These are phyloP conservation scores for Salarias fasciatus DNA, from an alignment of 2,797 vertebrate species.

Conservation along the genomic window DNA sequence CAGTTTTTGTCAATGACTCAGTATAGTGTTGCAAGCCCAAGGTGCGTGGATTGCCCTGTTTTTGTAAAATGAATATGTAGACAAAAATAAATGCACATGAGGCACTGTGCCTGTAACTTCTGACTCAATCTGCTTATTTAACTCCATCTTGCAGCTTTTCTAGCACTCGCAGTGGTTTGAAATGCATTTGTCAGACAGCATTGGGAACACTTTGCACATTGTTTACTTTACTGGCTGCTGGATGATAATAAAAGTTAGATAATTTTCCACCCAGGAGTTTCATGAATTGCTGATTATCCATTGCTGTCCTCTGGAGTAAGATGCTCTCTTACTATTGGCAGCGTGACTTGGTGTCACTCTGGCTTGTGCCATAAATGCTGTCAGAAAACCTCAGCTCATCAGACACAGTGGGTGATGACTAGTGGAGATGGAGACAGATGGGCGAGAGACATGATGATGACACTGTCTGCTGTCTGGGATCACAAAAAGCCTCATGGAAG, in stretches of 20 bases:
- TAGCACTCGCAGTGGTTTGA: slow-evolving; percentile 9
- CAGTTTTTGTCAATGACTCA: slow-evolving; percentile 44
- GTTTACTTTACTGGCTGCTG: slow-evolving; percentile 7
- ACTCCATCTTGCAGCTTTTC: slow-evolving; percentile 1
- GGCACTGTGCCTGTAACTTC: neutral
- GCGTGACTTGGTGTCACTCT: slow-evolving; percentile 69
- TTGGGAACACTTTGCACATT: neutral
- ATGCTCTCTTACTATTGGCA: slow-evolving; percentile 58
- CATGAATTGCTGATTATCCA: slow-evolving; percentile 32
- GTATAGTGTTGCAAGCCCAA: slow-evolving; percentile 25
- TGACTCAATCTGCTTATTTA: neutral
- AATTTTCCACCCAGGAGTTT: slow-evolving; percentile 9
- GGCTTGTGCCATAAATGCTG: slow-evolving; percentile 67
- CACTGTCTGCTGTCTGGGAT: slow-evolving; percentile 83
- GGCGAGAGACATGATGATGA: slow-evolving; percentile 77
- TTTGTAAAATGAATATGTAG: neutral
- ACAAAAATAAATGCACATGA: slow-evolving; percentile 3
- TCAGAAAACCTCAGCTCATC: slow-evolving; percentile 73
- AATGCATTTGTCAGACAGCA: slow-evolving; percentile 11
- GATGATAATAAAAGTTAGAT: slow-evolving; percentile 11
- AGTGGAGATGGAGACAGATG: slow-evolving; percentile 78
- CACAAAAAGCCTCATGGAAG: slow-evolving; percentile 81
- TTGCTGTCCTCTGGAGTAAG: slow-evolving; percentile 35
- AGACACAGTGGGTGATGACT: slow-evolving; percentile 74
- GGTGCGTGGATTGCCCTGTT: slow-evolving; percentile 26